Percentiles rank a stretch among this genome's conserved stretches.
Evolutionary conservation across 1,140 invertebrate genomes (phyloP).

Genomic region (Venturia canescens): DNA sequence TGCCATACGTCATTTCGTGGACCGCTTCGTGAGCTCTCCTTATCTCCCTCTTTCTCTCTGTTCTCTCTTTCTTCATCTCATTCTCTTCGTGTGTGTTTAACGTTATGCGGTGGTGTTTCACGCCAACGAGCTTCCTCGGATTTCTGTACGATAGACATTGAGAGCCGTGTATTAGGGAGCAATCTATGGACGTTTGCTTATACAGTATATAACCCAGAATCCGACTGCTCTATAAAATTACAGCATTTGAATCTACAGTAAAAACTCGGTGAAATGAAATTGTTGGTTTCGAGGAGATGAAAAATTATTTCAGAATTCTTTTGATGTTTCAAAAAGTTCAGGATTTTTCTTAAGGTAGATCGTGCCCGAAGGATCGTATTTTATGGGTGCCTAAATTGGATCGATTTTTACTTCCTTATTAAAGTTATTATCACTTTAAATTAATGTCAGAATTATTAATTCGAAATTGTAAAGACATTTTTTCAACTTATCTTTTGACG

Average conservation of each 20-base stretch:
- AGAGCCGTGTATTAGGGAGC: conserved; percentile 10
- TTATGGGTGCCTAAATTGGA: too few species aligned
- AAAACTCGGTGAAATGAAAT: neutral
- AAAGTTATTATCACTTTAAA: too few species aligned
- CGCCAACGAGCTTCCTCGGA: conserved; percentile 24
- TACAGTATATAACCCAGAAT: conserved; percentile 46
- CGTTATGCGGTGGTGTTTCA: conserved; percentile 60
- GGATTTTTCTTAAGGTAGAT: too few species aligned
- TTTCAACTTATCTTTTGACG: too few species aligned
- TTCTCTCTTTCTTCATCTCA: conserved; percentile 23
- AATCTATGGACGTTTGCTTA: conserved; percentile 8
- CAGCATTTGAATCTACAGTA: neutral
- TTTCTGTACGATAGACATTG: conserved; percentile 5
- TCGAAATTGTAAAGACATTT: too few species aligned
- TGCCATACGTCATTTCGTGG: conserved; percentile 52
- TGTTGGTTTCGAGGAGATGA: neutral
- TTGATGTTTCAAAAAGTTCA: too few species aligned
- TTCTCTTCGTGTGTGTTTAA: conserved; percentile 56
- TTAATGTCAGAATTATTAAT: too few species aligned
- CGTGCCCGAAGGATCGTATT: too few species aligned
- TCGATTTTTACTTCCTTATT: too few species aligned
- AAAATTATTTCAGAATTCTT: too few species aligned
- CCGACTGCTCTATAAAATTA: conserved; percentile 37
- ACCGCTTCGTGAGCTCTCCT: neutral
- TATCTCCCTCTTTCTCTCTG: conserved; percentile 26